phyloP scores from a whole-genome alignment of 2,797 vertebrate species.

The Bryconaethiops microstoma region DNA sequence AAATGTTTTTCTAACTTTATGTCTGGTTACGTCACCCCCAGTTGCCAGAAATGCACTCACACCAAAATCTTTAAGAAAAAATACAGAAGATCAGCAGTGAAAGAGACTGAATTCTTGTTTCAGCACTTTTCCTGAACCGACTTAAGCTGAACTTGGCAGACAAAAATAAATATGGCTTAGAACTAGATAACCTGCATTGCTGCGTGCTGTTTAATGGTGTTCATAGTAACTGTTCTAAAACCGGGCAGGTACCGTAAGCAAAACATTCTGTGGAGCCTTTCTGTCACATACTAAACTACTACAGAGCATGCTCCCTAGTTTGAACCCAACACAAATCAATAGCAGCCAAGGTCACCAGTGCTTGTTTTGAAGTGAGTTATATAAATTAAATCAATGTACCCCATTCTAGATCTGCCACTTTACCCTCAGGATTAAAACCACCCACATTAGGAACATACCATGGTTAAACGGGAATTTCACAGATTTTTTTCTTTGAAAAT shows the following conservation, averaged over 20 bases:
- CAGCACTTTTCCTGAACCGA: background rate
- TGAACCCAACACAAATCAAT: conserved; percentile 20
- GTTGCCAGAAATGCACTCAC: conserved; percentile 96
- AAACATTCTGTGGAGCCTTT: background rate
- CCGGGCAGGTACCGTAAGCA: background rate
- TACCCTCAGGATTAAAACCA: conserved; percentile 39
- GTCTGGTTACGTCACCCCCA: conserved; percentile 94
- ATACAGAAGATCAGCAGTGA: background rate
- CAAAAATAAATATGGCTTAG: background rate
- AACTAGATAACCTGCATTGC: background rate
- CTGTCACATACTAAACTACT: conserved; percentile 4
- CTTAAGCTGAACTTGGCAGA: background rate
- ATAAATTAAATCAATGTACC: conserved; percentile 51
- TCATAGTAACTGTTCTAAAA: background rate
- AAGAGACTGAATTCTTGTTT: background rate
- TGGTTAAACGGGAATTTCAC: background rate
- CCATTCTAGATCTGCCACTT: conserved; percentile 30
- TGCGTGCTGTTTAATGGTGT: background rate
- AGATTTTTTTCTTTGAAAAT: no score
- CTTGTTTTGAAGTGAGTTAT: conserved; percentile 27
- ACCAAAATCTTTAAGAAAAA: conserved; percentile 86
- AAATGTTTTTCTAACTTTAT: conserved; percentile 99
- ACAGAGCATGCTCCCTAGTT: background rate
- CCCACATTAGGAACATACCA: conserved; percentile 31
- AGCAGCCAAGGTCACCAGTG: conserved; percentile 35